Percentiles rank a stretch among this genome's conserved stretches.
Evolutionary conservation across 2,888 invertebrate genomes (phyloP).

Genomic region (Lithophane leautieri): DNA sequence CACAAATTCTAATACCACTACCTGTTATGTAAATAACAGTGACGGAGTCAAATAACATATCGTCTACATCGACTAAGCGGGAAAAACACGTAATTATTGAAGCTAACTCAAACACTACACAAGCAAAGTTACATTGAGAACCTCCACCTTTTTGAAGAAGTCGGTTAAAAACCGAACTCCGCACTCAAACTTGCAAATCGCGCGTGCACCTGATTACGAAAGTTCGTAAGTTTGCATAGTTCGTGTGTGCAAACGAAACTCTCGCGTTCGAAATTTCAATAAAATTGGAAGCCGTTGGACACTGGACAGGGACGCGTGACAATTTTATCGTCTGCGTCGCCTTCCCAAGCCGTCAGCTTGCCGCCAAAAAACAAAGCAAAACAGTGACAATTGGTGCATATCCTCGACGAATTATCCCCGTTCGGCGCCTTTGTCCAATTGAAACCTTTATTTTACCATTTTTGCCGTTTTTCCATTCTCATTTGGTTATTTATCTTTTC

Average conservation of each 20-base stretch:
- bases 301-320: constrained; percentile 71
- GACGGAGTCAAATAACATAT: too few species aligned
- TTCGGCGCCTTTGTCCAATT: constrained; percentile 90
- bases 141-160: too few species aligned
- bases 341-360: constrained; percentile 74
- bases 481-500: constrained; percentile 90
- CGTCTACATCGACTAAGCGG: too few species aligned
- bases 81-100: too few species aligned
- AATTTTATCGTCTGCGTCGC: constrained; percentile 81
- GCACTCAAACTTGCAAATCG: constrained; percentile 18
- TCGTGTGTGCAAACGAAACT: constrained; percentile 60
- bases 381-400: constrained; percentile 90
- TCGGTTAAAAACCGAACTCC: constrained; percentile 18
- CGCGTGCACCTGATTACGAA: constrained; percentile 44
- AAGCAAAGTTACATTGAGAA: too few species aligned
- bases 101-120: too few species aligned
- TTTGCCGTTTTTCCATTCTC: constrained; percentile 90
- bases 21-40: too few species aligned
- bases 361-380: constrained; percentile 84
- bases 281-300: constrained; percentile 61
- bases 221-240: constrained; percentile 35
- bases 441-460: constrained; percentile 89
- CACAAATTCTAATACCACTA: too few species aligned
- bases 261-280: constrained; percentile 64
- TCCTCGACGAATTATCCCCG: constrained; percentile 88